phyloP scores from a whole-genome alignment of 2,888 invertebrate species.

The Eurois occulta region DNA sequence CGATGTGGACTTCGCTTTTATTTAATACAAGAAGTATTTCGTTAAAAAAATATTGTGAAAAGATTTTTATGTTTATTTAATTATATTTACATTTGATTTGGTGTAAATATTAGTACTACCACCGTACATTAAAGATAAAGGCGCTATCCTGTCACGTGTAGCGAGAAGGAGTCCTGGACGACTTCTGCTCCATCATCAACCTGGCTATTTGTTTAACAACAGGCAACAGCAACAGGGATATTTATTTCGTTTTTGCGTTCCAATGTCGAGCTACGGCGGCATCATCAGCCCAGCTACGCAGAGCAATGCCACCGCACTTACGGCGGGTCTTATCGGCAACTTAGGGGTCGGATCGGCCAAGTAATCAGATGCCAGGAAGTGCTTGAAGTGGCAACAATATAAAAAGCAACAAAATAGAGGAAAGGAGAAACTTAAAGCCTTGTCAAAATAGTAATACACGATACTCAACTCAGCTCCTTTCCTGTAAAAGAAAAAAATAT shows the following conservation, averaged over 20 bases:
- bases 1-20: not conserved
- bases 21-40: not conserved
- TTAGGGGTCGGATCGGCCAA: not conserved
- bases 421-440: not conserved
- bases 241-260: no score
- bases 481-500: conserved; percentile 17
- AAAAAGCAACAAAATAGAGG: not conserved
- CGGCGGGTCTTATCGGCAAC: no score
- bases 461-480: conserved; percentile 36
- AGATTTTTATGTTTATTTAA: no score
- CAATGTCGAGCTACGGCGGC: not conserved
- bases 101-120: not conserved
- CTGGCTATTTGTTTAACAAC: no score
- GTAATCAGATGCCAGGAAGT: not conserved
- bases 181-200: not conserved
- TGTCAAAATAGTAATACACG: not conserved
- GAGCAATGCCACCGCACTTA: not conserved
- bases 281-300: no score
- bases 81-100: not conserved
- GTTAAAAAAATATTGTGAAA: not conserved
- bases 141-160: not conserved
- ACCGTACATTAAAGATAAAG: not conserved
- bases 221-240: no score
- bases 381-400: not conserved
- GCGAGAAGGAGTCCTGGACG: no score